These are phyloP conservation scores for Blera fallax DNA, from an alignment of 2,888 invertebrate genomes.

Conservation along the genomic window DNA sequence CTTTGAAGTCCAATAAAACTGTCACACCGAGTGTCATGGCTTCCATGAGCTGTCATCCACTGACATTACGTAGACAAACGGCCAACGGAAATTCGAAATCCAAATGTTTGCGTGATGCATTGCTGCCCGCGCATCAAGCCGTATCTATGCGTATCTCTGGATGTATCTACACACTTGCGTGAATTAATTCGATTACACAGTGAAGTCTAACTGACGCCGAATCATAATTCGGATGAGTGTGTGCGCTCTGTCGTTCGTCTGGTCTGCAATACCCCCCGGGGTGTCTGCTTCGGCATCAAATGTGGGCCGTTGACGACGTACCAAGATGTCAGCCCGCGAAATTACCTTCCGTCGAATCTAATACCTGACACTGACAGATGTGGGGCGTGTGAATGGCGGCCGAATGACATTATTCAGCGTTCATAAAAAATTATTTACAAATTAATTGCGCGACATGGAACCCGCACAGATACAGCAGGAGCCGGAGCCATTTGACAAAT, in stretches of 20 bases:
- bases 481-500: conserved; percentile 39
- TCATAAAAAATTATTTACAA: neutral
- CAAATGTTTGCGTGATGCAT: conserved; percentile 44
- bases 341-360: conserved; percentile 43
- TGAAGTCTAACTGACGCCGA: conserved; percentile 42
- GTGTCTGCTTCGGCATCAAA: conserved; percentile 6
- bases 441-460: conserved; percentile 44
- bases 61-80: conserved; percentile 66
- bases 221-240: conserved; percentile 59
- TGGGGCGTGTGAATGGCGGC: conserved; percentile 64
- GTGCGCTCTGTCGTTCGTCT: conserved; percentile 23
- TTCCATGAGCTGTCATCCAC: conserved; percentile 67
- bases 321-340: neutral
- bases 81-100: conserved; percentile 59
- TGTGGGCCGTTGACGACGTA: conserved; percentile 39
- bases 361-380: conserved; percentile 57
- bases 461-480: conserved; percentile 5
- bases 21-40: conserved; percentile 75
- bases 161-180: conserved; percentile 44
- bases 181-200: conserved; percentile 69
- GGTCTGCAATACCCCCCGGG: neutral
- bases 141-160: conserved; percentile 22
- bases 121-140: conserved; percentile 32
- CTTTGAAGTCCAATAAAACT: conserved; percentile 81
- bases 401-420: conserved; percentile 38